Evolutionary conservation across 2,888 invertebrate genomes (phyloP).

Genomic region (Epirrhoe tristata): DNA sequence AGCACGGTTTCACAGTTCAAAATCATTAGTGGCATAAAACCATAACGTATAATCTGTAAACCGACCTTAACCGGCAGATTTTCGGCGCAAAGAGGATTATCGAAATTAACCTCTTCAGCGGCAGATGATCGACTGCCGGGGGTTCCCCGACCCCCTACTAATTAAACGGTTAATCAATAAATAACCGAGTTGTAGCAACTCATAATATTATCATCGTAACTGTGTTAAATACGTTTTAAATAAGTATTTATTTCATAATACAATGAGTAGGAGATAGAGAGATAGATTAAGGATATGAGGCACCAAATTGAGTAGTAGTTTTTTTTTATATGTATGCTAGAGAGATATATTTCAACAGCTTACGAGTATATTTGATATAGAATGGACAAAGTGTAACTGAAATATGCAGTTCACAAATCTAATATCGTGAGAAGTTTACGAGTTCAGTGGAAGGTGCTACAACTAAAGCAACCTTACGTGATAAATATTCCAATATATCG

Average conservation of each 20-base stretch:
- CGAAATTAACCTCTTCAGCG: conserved; percentile 79
- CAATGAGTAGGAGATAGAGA: no score
- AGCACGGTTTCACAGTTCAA: conserved; percentile 49
- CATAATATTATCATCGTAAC: conserved; percentile 5
- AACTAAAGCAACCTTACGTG: conserved; percentile 28
- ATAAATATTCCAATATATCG: conserved; percentile 35
- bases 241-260: no score
- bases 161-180: conserved; percentile 44
- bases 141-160: conserved; percentile 47
- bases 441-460: conserved; percentile 28
- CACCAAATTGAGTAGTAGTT: no score
- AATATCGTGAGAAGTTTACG: conserved; percentile 32
- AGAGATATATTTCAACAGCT: background rate
- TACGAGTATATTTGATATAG: conserved; percentile 1
- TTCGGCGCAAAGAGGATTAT: conserved; percentile 73
- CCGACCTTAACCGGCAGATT: conserved; percentile 33
- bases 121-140: conserved; percentile 75
- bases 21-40: conserved; percentile 39
- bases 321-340: background rate
- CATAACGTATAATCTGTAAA: conserved; percentile 33
- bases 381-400: conserved; percentile 14
- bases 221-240: background rate
- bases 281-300: no score
- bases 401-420: conserved; percentile 19
- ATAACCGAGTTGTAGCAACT: conserved; percentile 33